Base-by-base conservation (phyloP, 2,113 vertebrate species). In the Cheilinus undulatus region DNA sequence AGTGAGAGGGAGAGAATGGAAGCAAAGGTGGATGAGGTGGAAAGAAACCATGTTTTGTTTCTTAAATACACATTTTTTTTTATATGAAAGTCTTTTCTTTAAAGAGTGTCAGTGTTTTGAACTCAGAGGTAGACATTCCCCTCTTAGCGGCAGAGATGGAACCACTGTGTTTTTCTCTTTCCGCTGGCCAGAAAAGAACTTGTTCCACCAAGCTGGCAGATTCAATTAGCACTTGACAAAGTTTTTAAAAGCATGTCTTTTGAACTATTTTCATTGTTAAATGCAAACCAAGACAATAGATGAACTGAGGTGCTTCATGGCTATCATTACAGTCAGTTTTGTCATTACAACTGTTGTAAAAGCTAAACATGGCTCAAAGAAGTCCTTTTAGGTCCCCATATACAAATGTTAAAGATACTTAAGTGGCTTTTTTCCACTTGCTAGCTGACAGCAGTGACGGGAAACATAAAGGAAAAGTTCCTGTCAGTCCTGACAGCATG, bases 121-220 rank as follows among this genome's bases (percentile, higher is more conserved):
- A 62, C 24, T 81, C 34, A 14, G 67, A 81, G 54, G 67, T 53
- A 69, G 54, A 77, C 78, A 86, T 69, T 84, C 69, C 82, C 56
- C 32, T 79, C 51, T 54, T 57, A 62, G 49, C 52, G 45, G 75
- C 52, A 23, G 74, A 78, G 64, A 52, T 69, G 69, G 63, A 83
- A 78, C 83, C 77, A 45, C 53, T 1, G 13, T 50, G 67, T 54
- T 76, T 80, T 42, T 69, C 19, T 71, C 62, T 85, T 88, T 91
- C 77, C 86, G 80, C 58, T 76, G 71, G 59, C 66, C 78, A 67
- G 64, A 66, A 51, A 66, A 89, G 89, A 92, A 89, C 93, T 89
- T 95, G 93, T 90, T 91, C 84, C 86, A 78, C 76, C 83, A 69
- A 69, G 51, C 43, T 53, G 72, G 52, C 61, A 85, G 70, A 76